Base-by-base conservation (phyloP, 2,888 invertebrate genomes). In the Psylliodes chrysocephalus region DNA sequence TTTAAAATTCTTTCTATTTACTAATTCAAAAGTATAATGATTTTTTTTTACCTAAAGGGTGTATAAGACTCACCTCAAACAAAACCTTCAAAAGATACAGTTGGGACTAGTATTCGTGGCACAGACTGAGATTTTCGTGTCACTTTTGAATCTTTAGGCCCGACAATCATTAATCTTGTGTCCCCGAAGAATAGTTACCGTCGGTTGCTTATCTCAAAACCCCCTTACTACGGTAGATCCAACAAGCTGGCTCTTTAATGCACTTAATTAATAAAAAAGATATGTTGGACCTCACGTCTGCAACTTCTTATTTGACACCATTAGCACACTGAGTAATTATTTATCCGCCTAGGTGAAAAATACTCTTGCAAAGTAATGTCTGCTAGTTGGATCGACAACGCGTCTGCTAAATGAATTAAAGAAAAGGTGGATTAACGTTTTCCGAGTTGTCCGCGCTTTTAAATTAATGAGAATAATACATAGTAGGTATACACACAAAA, bases 121-220 rank as follows among this genome's bases (percentile, higher is more conserved):
- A 79, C 77, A 79, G 80, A 78, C 81, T 76, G 80, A 82, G 82
- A 83, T 82, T 83, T 83, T 81, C 82, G 77, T 82, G 83, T 83
- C 82, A 82, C 82, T 82, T 82, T 82, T 81, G 81, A 82, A 82
- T 82, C 81, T 81, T 71, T 80, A 78, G 80, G 77, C 76, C 79
- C 70, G 74, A 75, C 78, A 76, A 82, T 82, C 83, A 83, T 83
- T 82, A 83, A 83, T 83, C 83, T 82, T 82, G 67, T 60, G 75
- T 77, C 74, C 74, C 72, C 69, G 73, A 70, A 71, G 74, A 74
- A 76, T 74, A 74, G 74, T 74, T 74, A 72, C 75, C 71, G 73
- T 71, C 70, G 72, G 73, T 69, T 75, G 71, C 76, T 77, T 77
- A 77, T 77, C 76, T 75, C 66, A 55, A 69, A 73, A 73, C 74